A percentile compares a stretch with the other conserved stretches of the same genome.
phyloP scores from a whole-genome alignment of 1,140 invertebrate species.

The Drosophila murphyi region DNA sequence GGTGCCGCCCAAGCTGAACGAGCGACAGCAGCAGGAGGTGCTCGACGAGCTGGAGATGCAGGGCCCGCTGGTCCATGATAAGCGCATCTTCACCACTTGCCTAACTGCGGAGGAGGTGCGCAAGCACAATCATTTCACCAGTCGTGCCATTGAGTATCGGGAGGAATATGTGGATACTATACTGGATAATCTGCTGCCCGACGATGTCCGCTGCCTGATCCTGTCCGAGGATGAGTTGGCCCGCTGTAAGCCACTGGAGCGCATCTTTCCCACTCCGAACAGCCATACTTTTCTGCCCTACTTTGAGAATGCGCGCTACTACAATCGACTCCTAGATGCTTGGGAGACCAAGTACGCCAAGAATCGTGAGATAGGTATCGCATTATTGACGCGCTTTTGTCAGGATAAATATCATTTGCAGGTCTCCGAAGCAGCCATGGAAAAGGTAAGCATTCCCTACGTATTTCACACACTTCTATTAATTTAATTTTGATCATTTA shows the following conservation, averaged over 20 bases:
- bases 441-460: slow-evolving; percentile 58
- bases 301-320: slow-evolving; percentile 94
- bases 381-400: slow-evolving; percentile 89
- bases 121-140: slow-evolving; percentile 88
- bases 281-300: slow-evolving; percentile 92
- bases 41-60: slow-evolving; percentile 84
- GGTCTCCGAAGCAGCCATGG: slow-evolving; percentile 85
- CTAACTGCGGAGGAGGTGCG: slow-evolving; percentile 88
- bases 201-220: slow-evolving; percentile 95
- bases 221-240: slow-evolving; percentile 96
- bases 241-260: slow-evolving; percentile 89
- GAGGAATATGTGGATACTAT: slow-evolving; percentile 91
- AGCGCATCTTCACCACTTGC: slow-evolving; percentile 88
- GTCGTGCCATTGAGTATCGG: slow-evolving; percentile 86
- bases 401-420: slow-evolving; percentile 90
- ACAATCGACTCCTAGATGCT: slow-evolving; percentile 96
- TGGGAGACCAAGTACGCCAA: slow-evolving; percentile 93
- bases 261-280: slow-evolving; percentile 93
- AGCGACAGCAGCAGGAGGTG: slow-evolving; percentile 85
- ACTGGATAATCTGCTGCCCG: slow-evolving; percentile 91
- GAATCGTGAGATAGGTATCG: slow-evolving; percentile 88
- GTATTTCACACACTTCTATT: neutral
- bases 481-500: no score
- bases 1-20: slow-evolving; percentile 84
- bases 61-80: slow-evolving; percentile 87